Base-by-base conservation (phyloP, 2,888 invertebrate genomes). In the Eremobia ochroleuca region DNA sequence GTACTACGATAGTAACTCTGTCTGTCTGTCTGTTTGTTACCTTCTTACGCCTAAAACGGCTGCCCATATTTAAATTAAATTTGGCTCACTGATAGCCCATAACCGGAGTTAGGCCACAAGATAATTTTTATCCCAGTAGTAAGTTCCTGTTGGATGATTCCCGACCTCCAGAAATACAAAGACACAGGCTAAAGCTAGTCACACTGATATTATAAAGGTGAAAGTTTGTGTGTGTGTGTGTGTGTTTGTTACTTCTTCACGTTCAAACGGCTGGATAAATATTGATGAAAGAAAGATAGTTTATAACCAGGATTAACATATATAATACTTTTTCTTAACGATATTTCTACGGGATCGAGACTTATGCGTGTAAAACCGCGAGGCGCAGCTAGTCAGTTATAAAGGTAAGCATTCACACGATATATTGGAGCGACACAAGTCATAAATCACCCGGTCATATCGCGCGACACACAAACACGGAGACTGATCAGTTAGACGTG, bases 381-480 rank as follows among this genome's bases (percentile, higher is more conserved):
- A 5, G 18, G 21, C 21, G 21, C 21, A 21, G 49, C 49, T 8
- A 49, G 21, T 49, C 49, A 49, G 21, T 21, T 21, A 21, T 21
- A 37, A 37, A 78, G 37, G 37, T 69, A 55, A 66, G 34, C 79
- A 59, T 55, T 31, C 21, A 61, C 28, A 55, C 18, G 46, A 76
- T 58, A 6, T 52, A 86, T 77, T 77, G 73, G 37, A 59, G 21
- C 73, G 55, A 37, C 28, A 59, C 28, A 31, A 46, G 52, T 68
- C 72, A 85, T 85, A 77, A 85, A 82, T 87, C 73, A 46, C 28
- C 15, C 52, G 52, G 11, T 73, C 77, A 69, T 78, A 78, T 82
- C 76, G 65, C 43, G 52, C 28, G 68, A 78, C 83, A 58, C 34
- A 80, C 73, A 74, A 72, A 78, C 73, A 70, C 43, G 46, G 46